Conservation (phyloP, 1,140 invertebrate species). For the Drosophila paulistorum region DNA sequence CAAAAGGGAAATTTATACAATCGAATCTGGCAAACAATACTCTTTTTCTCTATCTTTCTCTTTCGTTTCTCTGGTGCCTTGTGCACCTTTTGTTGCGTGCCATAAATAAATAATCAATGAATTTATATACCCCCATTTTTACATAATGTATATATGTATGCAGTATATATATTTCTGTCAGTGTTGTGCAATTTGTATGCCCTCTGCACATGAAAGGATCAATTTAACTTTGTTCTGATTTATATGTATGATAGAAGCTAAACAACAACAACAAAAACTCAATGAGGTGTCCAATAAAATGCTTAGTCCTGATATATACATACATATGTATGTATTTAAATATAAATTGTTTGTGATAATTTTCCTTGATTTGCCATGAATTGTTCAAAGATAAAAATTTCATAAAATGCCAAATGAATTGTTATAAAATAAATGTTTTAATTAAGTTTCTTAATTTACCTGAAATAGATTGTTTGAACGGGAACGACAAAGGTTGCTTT, state of each 20-base stretch:
- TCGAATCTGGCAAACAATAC: slow-evolving; percentile 64
- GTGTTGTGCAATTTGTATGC: slow-evolving; percentile 64
- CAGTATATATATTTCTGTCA: neutral
- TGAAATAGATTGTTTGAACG: no score
- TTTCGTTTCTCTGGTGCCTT: neutral
- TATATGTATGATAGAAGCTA: slow-evolving; percentile 34
- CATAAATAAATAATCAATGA: slow-evolving; percentile 81
- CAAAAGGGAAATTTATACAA: slow-evolving; percentile 42
- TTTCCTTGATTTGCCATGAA: neutral
- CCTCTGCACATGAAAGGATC: slow-evolving; percentile 61
- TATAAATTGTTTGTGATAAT: neutral
- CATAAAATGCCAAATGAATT: neutral
- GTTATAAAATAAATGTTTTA: neutral
- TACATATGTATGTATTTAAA: neutral
- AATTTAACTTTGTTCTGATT: slow-evolving; percentile 74
- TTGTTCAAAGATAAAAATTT: neutral
- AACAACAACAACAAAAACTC: slow-evolving; percentile 6
- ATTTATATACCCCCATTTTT: slow-evolving; percentile 56
- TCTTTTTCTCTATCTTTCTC: slow-evolving; percentile 8
- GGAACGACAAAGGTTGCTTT: no score
- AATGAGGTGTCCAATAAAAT: slow-evolving; percentile 17
- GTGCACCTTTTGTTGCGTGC: slow-evolving; percentile 58
- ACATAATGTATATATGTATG: slow-evolving; percentile 46
- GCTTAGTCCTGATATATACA: neutral
- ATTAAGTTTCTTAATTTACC: neutral